Base-by-base conservation (phyloP, 2,888 invertebrate species). In the Thecocarcelia acutangulata region DNA sequence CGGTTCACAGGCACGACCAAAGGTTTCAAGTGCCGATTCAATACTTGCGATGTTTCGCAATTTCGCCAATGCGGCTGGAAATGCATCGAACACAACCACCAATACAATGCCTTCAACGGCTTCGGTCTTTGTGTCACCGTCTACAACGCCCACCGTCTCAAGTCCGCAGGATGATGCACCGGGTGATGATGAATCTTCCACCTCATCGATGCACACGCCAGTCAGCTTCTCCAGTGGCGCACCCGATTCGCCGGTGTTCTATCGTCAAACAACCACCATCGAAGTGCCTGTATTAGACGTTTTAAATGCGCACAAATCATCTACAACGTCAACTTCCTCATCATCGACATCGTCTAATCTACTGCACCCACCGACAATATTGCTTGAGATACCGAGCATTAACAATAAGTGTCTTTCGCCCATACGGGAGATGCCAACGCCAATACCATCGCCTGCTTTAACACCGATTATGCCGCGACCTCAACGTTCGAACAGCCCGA, bases 391-490 rank as follows among this genome's bases (percentile, higher is more conserved):
- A 85, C 95, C 96, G 48, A 93, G 93, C 89, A 94, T 94, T 86
- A 94, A 94, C 88, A 94, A 94, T 88, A 95, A 95, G 91, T 96
- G 95, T 91, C 93, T 96, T 84, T 95, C 95, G 64, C 96, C 96
- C 0, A 96, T 96, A 84, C 92, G 94, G 84, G 95, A 95, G 90
- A 92, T 95, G 85, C 95, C 95, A 3, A 95, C 95, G 4, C 95
- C 95, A 5, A 92, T 94, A 68, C 95, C 94, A 13, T 94, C 94
- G 13, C 95, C 94, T 3, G 92, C 94, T 15, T 92, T 94, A 13
- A 94, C 95, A 0, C 95, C 95, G 0, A 91, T 94, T 19, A 92
- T 93, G 92, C 90, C 91, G 21, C 87, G 92, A 83, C 87, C 86
- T 21, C 87, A 87, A 63, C 86, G 89, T 50, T 86, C 87, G 19